Base-by-base conservation (phyloP, 2,888 invertebrate species). In the Hyppa rectilinea region DNA sequence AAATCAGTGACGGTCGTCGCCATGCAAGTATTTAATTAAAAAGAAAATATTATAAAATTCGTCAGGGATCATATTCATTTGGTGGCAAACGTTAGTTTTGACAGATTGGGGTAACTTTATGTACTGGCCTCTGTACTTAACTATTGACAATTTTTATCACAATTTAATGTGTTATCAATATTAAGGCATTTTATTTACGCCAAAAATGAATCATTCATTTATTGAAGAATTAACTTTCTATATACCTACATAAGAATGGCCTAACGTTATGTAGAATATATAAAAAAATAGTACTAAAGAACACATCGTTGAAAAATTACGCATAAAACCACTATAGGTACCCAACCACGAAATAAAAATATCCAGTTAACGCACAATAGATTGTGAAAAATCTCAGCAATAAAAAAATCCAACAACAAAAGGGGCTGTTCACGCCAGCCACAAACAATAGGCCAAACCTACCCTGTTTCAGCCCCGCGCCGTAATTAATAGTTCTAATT, bases 401-500 rank as follows among this genome's bases (percentile, higher is more conserved):
- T 52, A 76, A 81, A 81, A 74, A 79, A 67, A 9, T n/a, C 10
- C 34, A 55, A 43, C 26, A 71, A 79, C 45, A 77, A 81, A 56
- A 64, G 66, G 20, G 29, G 23, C 14, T 38, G 29, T 49, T n/a
- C 58, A 40, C 34, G 12, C 36, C 47, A 43, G 34, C 34, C 52
- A 26, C 59, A 62, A 71, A 76, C 58, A 76, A 76, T 76, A 23
- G 43, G 4, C 31, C 20, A 73, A 78, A 53, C 68, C 53, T 49
- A 56, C 58, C 59, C 60, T 58, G 43, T 59, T 59, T 58, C 66
- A 78, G 65, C 52, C 38, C n/a, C 9, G 7, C 70, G 40, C 9
- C 63, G 60, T 75, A 75, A 82, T 82, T 84, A 82, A 82, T 82
- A 79, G 84, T 71, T 52, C 49, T 55, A 78, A 78, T 84, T 84